Evolutionary conservation across 2,113 vertebrate genomes (phyloP).

Genomic region (Pelodiscus sinensis): DNA sequence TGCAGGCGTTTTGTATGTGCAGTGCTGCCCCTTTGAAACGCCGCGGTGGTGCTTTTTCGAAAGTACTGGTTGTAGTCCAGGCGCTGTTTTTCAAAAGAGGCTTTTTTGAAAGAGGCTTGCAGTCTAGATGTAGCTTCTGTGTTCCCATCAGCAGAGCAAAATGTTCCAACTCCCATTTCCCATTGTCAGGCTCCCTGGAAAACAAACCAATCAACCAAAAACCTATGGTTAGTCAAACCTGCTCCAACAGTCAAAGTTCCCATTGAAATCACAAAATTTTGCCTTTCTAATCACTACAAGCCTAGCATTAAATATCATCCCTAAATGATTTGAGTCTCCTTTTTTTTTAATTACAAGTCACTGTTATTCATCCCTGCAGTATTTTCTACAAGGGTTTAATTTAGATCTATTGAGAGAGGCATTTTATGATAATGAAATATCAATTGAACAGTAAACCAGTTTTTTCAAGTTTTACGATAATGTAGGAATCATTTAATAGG

Average conservation of each 20-base stretch:
- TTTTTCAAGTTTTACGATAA: neutral
- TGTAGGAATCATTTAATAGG: neutral
- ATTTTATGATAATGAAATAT: slow-evolving; percentile 26
- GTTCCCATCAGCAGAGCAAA: neutral
- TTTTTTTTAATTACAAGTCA: slow-evolving; percentile 9
- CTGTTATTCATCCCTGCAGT: neutral
- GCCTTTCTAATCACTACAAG: neutral
- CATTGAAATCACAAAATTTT: neutral
- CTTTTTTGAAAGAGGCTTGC: no score
- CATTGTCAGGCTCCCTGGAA: neutral
- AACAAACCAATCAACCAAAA: neutral
- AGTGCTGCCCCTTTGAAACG: no score
- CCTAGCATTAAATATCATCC: neutral
- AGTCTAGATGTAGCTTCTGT: neutral
- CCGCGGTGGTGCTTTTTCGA: no score
- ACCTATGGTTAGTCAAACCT: neutral
- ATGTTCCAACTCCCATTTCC: neutral
- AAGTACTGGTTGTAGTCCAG: no score
- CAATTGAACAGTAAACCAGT: neutral
- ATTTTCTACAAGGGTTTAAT: neutral
- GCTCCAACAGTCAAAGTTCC: neutral
- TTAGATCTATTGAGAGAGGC: neutral
- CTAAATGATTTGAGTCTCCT: neutral
- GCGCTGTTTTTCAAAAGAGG: no score
- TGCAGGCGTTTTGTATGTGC: no score